Evolutionary conservation across 2,888 invertebrate species (phyloP), one percentile per base, ranked within the genome.

Genomic region (Stenodema calcarata): DNA sequence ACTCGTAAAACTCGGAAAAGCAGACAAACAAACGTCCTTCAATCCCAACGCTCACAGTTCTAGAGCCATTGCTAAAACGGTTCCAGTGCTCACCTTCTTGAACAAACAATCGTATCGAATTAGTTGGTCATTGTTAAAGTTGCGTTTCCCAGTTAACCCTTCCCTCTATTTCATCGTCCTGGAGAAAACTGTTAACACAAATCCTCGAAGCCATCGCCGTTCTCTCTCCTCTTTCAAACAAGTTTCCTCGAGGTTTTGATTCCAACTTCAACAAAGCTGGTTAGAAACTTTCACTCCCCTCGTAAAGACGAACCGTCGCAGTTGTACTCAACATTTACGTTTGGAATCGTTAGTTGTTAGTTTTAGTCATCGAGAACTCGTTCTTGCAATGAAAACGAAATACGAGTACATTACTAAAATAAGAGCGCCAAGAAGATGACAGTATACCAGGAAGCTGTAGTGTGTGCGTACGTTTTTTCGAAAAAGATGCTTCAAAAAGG

Each of bases 51-150:
- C 23, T 62, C 23, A 18, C 62, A 62, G 62, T 4, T 9, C 62
- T 62, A 23, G 11, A 18, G 23, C 62, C 11, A 62, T 62, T 62
- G 62, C 62, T 62, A 23, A 18, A 23, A 62, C 62, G 23, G 62
- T 62, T 62, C 62, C 16, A 62, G 62, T 23, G 23, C 18, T 23
- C 62, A 62, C 62, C 62, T 62, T 62, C 97, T 98, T 92, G 12
- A 87, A 87, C 54, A 87, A 44, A 86, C 78, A 81, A 41, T 73
- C 35, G 41, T 16, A 73, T 27, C 47, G 79, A 79, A 44, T 44
- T 41, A 50, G 54, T 81, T 81, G 28, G 35, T 81, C 62, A 81
- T 81, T 54, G 50, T 81, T 81, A 54, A 42, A 44, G 78, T 44
- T 78, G 78, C 62, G 54, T 30, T 54, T 81, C 44, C 79, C 44